phyloP scores from a whole-genome alignment of 2,797 vertebrate genomes.

The Nasua narica region DNA sequence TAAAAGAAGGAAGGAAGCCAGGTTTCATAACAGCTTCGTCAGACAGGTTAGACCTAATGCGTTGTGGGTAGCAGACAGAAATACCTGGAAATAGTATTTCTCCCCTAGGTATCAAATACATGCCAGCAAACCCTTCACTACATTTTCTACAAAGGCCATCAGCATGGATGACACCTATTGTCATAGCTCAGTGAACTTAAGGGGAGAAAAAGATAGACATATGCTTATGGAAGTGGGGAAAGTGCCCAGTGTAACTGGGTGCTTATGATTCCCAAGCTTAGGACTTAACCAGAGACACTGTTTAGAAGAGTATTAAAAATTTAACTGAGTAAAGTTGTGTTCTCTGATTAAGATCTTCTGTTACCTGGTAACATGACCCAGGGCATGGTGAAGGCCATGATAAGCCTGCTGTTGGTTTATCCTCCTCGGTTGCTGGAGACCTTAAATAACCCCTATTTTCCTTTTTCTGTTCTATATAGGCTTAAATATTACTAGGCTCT shows the following conservation, averaged over 20 bases:
- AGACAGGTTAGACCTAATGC: not conserved
- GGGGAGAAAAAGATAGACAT: not conserved
- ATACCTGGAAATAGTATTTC: not conserved
- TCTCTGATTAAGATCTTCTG: not conserved
- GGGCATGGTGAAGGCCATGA: not conserved
- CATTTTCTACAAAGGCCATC: not conserved
- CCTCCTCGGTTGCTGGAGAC: not conserved
- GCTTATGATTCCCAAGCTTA: not conserved
- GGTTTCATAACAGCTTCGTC: not conserved
- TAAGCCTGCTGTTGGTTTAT: not conserved
- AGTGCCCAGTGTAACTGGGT: not conserved
- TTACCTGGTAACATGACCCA: not conserved
- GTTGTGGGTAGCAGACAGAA: not conserved
- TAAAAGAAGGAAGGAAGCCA: slow-evolving; percentile 17
- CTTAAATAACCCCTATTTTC: not conserved
- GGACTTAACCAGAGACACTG: not conserved
- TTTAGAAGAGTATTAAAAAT: slow-evolving; percentile 28
- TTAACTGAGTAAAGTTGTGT: not conserved
- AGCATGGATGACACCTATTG: not conserved
- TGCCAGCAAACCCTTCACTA: not conserved
- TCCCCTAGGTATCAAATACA: not conserved
- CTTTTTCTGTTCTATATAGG: not conserved
- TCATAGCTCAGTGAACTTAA: not conserved
- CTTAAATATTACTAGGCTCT: slow-evolving; percentile 12
- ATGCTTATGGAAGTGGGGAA: not conserved